Evolutionary conservation across 2,113 vertebrate species (phyloP).

Genomic region (Raja brachyura): DNA sequence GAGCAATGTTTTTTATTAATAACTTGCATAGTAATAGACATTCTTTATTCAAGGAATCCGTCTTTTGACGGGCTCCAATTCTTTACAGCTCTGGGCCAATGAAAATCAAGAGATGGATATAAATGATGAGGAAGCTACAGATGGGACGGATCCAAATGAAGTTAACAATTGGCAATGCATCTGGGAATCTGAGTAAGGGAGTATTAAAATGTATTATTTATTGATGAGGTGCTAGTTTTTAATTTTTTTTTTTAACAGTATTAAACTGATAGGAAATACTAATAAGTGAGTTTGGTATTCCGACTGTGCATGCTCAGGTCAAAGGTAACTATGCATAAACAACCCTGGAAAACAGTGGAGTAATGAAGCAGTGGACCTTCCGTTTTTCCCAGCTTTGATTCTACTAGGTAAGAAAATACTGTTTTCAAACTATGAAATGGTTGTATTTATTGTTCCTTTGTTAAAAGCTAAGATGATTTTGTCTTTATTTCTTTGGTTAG

Average conservation of each 20-base stretch:
- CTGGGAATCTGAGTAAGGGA: slow-evolving; percentile 90
- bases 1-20: background rate
- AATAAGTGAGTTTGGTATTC: too few species aligned
- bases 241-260: background rate
- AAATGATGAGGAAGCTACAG: slow-evolving; percentile 52
- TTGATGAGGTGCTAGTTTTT: background rate
- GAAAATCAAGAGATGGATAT: slow-evolving; percentile 47
- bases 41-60: slow-evolving; percentile 61
- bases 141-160: slow-evolving; percentile 47
- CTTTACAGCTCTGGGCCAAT: slow-evolving; percentile 83
- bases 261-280: too few species aligned
- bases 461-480: too few species aligned
- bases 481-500: too few species aligned
- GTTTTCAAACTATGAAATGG: too few species aligned
- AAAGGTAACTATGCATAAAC: too few species aligned
- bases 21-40: background rate
- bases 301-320: too few species aligned
- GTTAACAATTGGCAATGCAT: slow-evolving; percentile 75
- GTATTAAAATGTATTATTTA: background rate
- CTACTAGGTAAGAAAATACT: too few species aligned
- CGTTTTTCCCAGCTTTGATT: too few species aligned
- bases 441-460: too few species aligned
- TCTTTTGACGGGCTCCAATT: slow-evolving; percentile 78
- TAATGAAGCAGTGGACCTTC: too few species aligned
- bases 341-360: too few species aligned